Base-by-base conservation (phyloP, 1,140 invertebrate genomes). In the Drosophila nebulosa region DNA sequence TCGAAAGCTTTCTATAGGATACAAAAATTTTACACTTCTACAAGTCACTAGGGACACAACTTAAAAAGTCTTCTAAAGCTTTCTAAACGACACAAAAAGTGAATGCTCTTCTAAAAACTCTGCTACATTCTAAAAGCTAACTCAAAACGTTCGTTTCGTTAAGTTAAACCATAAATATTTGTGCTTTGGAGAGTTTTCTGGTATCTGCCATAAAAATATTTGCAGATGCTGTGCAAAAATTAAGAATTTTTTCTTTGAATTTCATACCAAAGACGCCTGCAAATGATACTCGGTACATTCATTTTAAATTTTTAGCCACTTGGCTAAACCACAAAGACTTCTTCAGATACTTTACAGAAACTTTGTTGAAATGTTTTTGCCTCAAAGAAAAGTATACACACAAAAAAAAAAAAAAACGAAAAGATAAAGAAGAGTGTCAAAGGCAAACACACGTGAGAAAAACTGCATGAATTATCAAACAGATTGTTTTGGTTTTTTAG, bases 401-500 rank as follows among this genome's bases (percentile, higher is more conserved):
- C n/a, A 50, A 50, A 4, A 22, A 22, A 26, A n/a, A 51, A 12
- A 53, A 53, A 27, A 14, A 7, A 3, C 24, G 21, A 14, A 14
- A 53, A n/a, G 5, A 30, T 10, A 18, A 18, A 55, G 7, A 55
- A 16, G 9, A 27, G 51, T 53, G 51, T 53, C 30, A 58, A 12
- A 66, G 26, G 70, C 26, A 58, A 16, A 50, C 26, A 39, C 4
- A 50, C n/a, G 51, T 58, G 57, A 53, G 64, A 36, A 50, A 65
- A 57, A 69, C 67, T 57, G 62, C 58, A 79, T 85, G 75, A 77
- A 79, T 79, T 85, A 79, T 78, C 81, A 78, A 88, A 59, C 63
- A 85, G 72, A 76, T 84, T 84, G 79, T 71, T 72, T 71, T 83
- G 79, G 57, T 75, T 65, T 86, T 72, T 64, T 46, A 16, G 53